phyloP scores from a whole-genome alignment of 35 echinoderm and acorn worm genomes.

The Apostichopus californicus region DNA sequence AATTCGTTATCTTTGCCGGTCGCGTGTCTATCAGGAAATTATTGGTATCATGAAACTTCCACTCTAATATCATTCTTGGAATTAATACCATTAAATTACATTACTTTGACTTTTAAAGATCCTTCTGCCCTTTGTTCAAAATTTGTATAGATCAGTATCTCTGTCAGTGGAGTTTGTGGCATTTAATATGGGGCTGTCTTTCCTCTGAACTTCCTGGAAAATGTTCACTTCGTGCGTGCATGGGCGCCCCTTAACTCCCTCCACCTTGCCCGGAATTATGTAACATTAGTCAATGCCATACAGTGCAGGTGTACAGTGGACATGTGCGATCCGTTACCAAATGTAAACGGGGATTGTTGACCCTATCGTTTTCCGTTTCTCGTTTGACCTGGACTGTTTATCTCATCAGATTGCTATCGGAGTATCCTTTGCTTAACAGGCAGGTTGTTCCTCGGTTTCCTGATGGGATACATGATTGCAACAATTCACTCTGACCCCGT shows the following conservation, averaged over 20 bases:
- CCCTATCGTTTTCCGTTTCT: background rate
- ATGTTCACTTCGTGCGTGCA: background rate
- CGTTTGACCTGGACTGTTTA: background rate
- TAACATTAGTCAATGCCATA: background rate
- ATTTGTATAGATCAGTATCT: too few relatives aligned
- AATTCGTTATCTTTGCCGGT: too few relatives aligned
- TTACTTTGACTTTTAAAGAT: too few relatives aligned
- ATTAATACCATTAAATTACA: too few relatives aligned
- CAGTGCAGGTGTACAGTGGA: background rate
- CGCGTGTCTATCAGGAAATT: too few relatives aligned
- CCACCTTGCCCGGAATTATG: background rate
- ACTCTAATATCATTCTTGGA: too few relatives aligned
- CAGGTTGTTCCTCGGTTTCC: background rate
- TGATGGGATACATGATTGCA: background rate
- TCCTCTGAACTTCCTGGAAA: background rate
- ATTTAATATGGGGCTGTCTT: too few relatives aligned
- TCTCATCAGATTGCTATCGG: background rate
- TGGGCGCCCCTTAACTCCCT: background rate
- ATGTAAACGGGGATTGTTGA: background rate
- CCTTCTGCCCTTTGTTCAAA: too few relatives aligned
- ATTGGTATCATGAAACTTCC: too few relatives aligned
- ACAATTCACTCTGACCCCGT: background rate
- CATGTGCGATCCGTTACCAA: background rate
- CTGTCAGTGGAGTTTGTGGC: too few relatives aligned
- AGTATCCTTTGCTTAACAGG: background rate